Percentiles rank a stretch among this genome's conserved stretches.
Conservation (phyloP, 1,140 invertebrate species). For the Lethrus apterus region DNA sequence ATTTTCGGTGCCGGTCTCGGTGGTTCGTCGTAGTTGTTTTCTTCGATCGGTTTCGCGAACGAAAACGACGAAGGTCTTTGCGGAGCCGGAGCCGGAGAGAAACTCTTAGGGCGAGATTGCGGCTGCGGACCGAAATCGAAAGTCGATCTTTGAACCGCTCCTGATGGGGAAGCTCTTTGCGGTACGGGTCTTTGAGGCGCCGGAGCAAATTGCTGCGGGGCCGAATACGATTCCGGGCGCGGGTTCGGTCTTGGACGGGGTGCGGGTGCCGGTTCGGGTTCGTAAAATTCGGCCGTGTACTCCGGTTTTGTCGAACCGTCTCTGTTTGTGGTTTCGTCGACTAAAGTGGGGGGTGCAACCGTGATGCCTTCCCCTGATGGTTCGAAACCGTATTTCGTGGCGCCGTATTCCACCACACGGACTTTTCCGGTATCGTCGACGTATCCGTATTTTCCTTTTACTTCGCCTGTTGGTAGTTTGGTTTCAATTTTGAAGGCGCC, state of each 20-base stretch:
- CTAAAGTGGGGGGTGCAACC: slow-evolving; percentile 69
- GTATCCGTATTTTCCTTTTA: slow-evolving; percentile 81
- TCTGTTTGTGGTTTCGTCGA: slow-evolving; percentile 60
- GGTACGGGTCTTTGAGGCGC: slow-evolving; percentile 23
- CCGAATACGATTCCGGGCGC: slow-evolving; percentile 29
- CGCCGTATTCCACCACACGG: slow-evolving; percentile 79
- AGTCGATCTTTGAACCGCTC: not conserved
- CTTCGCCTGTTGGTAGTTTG: slow-evolving; percentile 67
- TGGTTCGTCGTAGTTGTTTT: slow-evolving; percentile 31
- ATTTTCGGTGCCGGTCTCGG: slow-evolving; percentile 36
- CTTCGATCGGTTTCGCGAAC: too few species aligned
- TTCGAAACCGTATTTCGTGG: slow-evolving; percentile 79
- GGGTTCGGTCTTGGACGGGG: slow-evolving; percentile 29
- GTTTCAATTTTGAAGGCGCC: slow-evolving; percentile 83
- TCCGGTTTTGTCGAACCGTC: slow-evolving; percentile 41
- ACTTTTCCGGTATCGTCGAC: slow-evolving; percentile 74
- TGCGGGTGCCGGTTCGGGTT: slow-evolving; percentile 37
- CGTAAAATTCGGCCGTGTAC: slow-evolving; percentile 43
- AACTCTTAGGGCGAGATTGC: too few species aligned
- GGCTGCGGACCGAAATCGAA: slow-evolving; percentile 26
- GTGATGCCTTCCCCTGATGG: slow-evolving; percentile 79
- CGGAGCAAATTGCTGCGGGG: slow-evolving; percentile 27
- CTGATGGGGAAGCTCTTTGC: slow-evolving; percentile 1
- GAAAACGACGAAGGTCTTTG: slow-evolving; percentile 22
- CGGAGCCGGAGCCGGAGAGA: slow-evolving; percentile 20